These are phyloP conservation scores for Leucoraja erinaceus DNA, from an alignment of 2,113 vertebrate genomes.

Conservation along the genomic window DNA sequence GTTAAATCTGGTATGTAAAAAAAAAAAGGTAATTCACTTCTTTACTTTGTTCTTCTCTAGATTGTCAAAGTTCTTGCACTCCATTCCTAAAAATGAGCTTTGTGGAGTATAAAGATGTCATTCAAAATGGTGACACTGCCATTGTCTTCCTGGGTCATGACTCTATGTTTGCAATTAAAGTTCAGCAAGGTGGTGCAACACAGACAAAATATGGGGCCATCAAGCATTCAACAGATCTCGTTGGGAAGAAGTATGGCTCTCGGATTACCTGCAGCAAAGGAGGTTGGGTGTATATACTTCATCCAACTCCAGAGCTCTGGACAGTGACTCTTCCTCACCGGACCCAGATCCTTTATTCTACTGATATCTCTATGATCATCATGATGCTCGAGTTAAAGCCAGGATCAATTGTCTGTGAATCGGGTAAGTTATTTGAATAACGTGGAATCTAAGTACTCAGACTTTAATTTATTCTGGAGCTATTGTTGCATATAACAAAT, in stretches of 20 bases:
- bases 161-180: slow-evolving; percentile 80
- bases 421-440: slow-evolving; percentile 59
- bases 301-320: slow-evolving; percentile 93
- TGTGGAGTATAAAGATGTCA: slow-evolving; percentile 72
- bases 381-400: slow-evolving; percentile 97
- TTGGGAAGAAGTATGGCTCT: slow-evolving; percentile 81
- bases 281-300: slow-evolving; percentile 90
- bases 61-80: neutral
- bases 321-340: slow-evolving; percentile 86
- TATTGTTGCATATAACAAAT: neutral
- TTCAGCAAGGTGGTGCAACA: slow-evolving; percentile 76
- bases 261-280: slow-evolving; percentile 93
- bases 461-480: too few species aligned
- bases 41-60: slow-evolving; percentile 5
- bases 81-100: slow-evolving; percentile 73
- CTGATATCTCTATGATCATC: slow-evolving; percentile 87
- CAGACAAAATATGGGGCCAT: slow-evolving; percentile 91
- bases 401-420: slow-evolving; percentile 88
- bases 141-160: slow-evolving; percentile 84
- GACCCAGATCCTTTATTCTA: slow-evolving; percentile 93
- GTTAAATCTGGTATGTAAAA: neutral
- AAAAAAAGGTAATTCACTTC: neutral
- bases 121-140: slow-evolving; percentile 84
- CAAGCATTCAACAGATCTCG: slow-evolving; percentile 82
- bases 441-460: neutral